Evolutionary conservation across 2,113 vertebrate species (phyloP).

Genomic region (Hyperopisus bebe): DNA sequence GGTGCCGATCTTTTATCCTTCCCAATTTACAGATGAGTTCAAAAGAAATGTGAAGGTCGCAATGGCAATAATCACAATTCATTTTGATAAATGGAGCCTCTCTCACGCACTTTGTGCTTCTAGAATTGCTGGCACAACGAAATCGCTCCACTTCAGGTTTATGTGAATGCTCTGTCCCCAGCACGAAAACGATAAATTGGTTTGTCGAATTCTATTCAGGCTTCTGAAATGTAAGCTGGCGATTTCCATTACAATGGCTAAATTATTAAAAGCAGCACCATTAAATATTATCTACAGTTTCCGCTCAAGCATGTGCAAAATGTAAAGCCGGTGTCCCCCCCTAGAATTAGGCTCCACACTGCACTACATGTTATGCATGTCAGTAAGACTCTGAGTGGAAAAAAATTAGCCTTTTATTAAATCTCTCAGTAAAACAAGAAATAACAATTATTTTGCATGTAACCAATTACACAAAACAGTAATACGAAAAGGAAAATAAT

Average conservation of each 20-base stretch:
- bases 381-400: background rate
- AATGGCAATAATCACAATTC: background rate
- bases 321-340: background rate
- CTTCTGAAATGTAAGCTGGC: background rate
- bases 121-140: background rate
- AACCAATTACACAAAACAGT: background rate
- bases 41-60: background rate
- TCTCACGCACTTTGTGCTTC: background rate
- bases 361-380: background rate
- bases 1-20: background rate
- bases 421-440: background rate
- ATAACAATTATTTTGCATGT: background rate
- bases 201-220: background rate
- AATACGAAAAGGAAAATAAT: background rate
- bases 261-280: background rate
- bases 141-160: background rate
- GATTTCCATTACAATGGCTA: background rate
- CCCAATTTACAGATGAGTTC: background rate
- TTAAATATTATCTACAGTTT: background rate
- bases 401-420: conserved; percentile 4
- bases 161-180: background rate
- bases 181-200: background rate
- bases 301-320: background rate
- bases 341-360: background rate
- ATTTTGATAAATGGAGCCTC: conserved; percentile 10